These are phyloP conservation scores for Hestina assimilis DNA, from an alignment of 1,140 invertebrate species.

Conservation along the genomic window DNA sequence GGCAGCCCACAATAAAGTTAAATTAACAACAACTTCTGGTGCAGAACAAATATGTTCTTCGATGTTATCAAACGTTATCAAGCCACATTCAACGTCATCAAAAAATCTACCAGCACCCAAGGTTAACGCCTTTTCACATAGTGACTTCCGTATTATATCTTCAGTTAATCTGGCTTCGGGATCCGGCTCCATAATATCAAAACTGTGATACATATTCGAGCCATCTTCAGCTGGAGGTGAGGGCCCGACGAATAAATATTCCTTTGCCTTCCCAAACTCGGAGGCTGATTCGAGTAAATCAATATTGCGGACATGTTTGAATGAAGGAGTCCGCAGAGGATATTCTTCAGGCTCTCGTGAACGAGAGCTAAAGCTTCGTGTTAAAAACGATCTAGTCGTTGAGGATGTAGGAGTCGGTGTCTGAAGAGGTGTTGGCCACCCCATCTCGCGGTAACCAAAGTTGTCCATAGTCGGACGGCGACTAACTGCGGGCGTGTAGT, in stretches of 20 bases:
- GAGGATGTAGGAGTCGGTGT: conserved; percentile 47
- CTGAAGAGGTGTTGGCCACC: conserved; percentile 58
- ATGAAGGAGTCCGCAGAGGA: conserved; percentile 53
- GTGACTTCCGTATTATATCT: conserved; percentile 79
- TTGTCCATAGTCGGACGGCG: conserved; percentile 51
- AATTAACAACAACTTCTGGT: conserved; percentile 67
- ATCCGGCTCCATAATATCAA: conserved; percentile 80
- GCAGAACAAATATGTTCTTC: conserved; percentile 67
- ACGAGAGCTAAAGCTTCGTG: conserved; percentile 48
- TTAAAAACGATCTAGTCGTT: conserved; percentile 42
- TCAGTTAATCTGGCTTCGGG: conserved; percentile 81
- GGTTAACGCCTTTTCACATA: conserved; percentile 81
- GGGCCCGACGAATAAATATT: conserved; percentile 81
- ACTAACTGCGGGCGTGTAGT: conserved; percentile 31
- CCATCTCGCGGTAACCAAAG: conserved; percentile 74
- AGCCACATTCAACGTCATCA: conserved; percentile 81
- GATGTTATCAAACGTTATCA: conserved; percentile 74
- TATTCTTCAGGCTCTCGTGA: conserved; percentile 60
- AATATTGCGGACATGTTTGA: conserved; percentile 58
- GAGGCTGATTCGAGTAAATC: conserved; percentile 60
- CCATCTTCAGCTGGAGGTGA: conserved; percentile 82
- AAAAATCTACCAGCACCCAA: conserved; percentile 80
- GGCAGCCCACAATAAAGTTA: conserved; percentile 63
- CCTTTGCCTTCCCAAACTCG: conserved; percentile 62
- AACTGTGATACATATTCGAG: conserved; percentile 81